These are phyloP conservation scores for Eilema depressum DNA, from an alignment of 2,888 invertebrate genomes.

Conservation along the genomic window DNA sequence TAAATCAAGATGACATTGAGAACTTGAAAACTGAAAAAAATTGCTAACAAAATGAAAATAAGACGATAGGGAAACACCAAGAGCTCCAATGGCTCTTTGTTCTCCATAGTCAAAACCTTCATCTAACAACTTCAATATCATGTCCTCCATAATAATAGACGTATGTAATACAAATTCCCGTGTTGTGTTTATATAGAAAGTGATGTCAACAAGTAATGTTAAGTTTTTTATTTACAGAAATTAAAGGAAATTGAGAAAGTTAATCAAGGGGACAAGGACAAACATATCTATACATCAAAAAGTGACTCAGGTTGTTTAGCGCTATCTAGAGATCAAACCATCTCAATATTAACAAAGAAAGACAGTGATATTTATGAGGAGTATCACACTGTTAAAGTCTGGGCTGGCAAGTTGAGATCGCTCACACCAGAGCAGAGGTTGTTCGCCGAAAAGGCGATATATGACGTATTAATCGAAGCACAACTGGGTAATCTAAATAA, in stretches of 20 bases:
- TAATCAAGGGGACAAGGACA: background rate
- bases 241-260: slow-evolving; percentile 15
- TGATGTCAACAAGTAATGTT: background rate
- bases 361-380: slow-evolving; percentile 11
- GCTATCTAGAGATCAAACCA: slow-evolving; percentile 3
- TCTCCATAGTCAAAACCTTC: background rate
- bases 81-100: slow-evolving; percentile 8
- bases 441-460: slow-evolving; percentile 25
- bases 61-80: background rate
- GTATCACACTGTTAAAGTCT: slow-evolving; percentile 21
- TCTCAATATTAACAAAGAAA: background rate
- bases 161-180: background rate
- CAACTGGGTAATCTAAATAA: slow-evolving; percentile 19
- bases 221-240: slow-evolving; percentile 14
- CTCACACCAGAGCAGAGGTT: slow-evolving; percentile 14
- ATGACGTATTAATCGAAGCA: slow-evolving; percentile 23
- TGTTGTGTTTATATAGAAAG: background rate
- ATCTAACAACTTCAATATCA: background rate
- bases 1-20: background rate
- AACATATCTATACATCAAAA: background rate
- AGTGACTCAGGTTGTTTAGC: background rate
- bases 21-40: background rate
- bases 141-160: slow-evolving; percentile 15
- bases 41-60: slow-evolving; percentile 11
- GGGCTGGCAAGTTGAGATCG: slow-evolving; percentile 17